These are phyloP conservation scores for Mythimna vitellina DNA, from an alignment of 2,888 invertebrate genomes.

Conservation along the genomic window DNA sequence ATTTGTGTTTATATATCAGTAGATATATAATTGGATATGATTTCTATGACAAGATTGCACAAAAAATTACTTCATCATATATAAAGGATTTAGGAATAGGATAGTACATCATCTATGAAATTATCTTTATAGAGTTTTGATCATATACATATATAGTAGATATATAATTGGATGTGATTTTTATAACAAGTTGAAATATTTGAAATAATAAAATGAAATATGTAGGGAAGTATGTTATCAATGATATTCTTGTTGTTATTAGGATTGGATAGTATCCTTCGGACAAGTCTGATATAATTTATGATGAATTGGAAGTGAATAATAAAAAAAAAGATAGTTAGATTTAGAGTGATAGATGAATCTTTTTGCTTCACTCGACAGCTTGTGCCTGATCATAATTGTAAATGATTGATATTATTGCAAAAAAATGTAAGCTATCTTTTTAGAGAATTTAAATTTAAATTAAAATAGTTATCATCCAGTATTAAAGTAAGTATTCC, in stretches of 20 bases:
- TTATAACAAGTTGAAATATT: no score
- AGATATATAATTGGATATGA: no score
- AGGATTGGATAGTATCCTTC: background rate
- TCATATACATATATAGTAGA: no score
- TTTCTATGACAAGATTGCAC: background rate
- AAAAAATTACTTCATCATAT: background rate
- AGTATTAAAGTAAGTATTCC: no score
- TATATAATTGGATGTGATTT: no score
- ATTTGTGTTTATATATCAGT: no score
- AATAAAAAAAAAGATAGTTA: background rate
- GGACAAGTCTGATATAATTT: background rate
- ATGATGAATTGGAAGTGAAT: slow-evolving; percentile 1
- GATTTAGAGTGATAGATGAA: slow-evolving; percentile 18
- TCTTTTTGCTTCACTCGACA: slow-evolving; percentile 17
- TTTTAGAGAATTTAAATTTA: background rate
- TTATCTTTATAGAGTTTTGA: no score
- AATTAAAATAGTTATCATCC: no score
- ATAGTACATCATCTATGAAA: background rate
- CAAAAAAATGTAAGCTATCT: background rate
- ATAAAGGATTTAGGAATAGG: background rate
- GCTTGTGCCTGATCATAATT: background rate
- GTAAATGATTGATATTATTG: slow-evolving; percentile 24
- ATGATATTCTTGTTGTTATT: background rate
- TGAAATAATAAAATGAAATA: no score
- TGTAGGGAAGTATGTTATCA: background rate